Conservation (phyloP, 2,113 vertebrate species). For the Calidris pygmaea region DNA sequence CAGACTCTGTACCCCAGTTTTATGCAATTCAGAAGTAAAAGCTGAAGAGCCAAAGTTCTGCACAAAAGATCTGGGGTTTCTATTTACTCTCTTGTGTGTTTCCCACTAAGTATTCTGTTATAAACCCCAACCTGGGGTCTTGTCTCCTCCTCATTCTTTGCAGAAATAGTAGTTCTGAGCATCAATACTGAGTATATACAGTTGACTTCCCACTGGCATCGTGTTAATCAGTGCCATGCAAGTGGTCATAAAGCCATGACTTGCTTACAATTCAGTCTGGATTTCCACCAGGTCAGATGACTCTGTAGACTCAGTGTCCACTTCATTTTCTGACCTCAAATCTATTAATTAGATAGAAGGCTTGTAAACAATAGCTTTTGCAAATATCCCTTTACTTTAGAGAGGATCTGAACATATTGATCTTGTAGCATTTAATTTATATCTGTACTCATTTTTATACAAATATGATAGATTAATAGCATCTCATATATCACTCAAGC, state of each 20-base stretch:
- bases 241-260: neutral
- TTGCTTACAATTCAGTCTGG: neutral
- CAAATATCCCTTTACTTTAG: neutral
- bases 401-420: neutral
- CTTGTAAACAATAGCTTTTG: neutral
- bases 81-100: neutral
- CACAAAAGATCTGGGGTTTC: neutral
- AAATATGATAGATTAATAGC: neutral
- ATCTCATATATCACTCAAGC: neutral
- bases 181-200: neutral
- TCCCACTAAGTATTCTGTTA: neutral
- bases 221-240: neutral
- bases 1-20: neutral
- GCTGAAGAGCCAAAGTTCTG: neutral
- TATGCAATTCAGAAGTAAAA: neutral
- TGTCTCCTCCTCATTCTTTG: neutral
- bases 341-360: neutral
- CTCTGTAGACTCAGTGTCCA: neutral
- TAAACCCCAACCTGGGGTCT: neutral
- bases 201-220: neutral
- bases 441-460: neutral
- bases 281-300: neutral
- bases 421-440: neutral
- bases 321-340: neutral
- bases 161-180: neutral